Conservation (phyloP, 1,140 invertebrate genomes). For the Pentalonia nigronervosa region DNA sequence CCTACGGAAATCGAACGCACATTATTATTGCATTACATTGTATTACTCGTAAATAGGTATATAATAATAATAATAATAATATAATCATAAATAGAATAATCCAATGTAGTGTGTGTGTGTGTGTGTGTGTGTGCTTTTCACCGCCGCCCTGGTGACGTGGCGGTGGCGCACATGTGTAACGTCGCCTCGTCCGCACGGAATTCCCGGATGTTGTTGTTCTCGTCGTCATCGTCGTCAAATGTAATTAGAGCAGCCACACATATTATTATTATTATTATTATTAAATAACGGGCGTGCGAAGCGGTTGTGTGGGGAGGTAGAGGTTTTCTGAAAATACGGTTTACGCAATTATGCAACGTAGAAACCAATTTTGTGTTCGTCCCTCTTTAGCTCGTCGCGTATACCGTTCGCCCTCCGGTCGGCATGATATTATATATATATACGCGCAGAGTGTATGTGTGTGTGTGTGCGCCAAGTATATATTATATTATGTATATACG, state of each 20-base stretch:
- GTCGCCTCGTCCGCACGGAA: background rate
- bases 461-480: background rate
- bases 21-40: background rate
- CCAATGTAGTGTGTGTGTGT: background rate
- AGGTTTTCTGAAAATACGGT: constrained; percentile 48
- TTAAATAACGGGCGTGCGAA: background rate
- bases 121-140: background rate
- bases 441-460: background rate
- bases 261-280: constrained; percentile 11
- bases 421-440: background rate
- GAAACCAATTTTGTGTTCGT: constrained; percentile 45
- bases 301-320: background rate
- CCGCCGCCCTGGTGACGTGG: background rate
- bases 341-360: constrained; percentile 50
- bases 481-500: background rate
- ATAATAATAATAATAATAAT: no score
- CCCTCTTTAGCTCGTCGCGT: background rate
- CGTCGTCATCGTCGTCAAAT: constrained; percentile 36
- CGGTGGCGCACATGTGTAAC: background rate
- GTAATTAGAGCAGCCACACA: constrained; percentile 20
- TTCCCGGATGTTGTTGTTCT: constrained; percentile 4
- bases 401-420: background rate
- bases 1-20: constrained; percentile 4
- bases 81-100: background rate
- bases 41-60: background rate